Percentiles rank a stretch among this genome's conserved stretches.
These are phyloP conservation scores for Eurosta solidaginis DNA, from an alignment of 1,140 invertebrate species.

Conservation along the genomic window DNA sequence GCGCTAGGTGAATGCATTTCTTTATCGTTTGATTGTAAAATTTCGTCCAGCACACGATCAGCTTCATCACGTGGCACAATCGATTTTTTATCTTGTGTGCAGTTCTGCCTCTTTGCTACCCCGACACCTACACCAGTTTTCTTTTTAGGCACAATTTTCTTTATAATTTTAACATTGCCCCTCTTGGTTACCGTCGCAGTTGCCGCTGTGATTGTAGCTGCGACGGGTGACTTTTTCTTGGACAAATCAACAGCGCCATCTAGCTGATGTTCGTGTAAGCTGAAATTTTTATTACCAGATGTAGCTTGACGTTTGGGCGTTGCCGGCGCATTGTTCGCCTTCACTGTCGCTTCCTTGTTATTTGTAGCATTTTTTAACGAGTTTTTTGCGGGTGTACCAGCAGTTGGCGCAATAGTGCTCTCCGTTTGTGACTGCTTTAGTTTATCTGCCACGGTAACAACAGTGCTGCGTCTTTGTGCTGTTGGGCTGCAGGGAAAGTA, in stretches of 20 bases:
- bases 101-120: background rate
- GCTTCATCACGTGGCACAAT: constrained; percentile 44
- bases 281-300: constrained; percentile 35
- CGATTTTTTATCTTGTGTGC: constrained; percentile 3
- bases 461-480: constrained; percentile 46
- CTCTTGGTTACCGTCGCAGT: constrained; percentile 38
- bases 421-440: constrained; percentile 53
- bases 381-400: background rate
- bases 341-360: background rate
- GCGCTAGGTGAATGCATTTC: constrained; percentile 48
- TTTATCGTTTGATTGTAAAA: constrained; percentile 41
- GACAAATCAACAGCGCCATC: constrained; percentile 53
- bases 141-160: constrained; percentile 54
- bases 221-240: constrained; percentile 45
- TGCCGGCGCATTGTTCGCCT: background rate
- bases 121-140: constrained; percentile 38
- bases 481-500: constrained; percentile 55
- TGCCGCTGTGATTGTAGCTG: constrained; percentile 10
- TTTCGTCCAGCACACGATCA: constrained; percentile 52
- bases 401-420: constrained; percentile 33
- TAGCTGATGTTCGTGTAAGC: constrained; percentile 51
- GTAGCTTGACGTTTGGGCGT: constrained; percentile 28
- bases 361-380: background rate
- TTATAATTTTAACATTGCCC: constrained; percentile 49
- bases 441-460: constrained; percentile 49